Evolutionary conservation across 2,797 vertebrate genomes (phyloP).

Genomic region (Hirundo rustica): DNA sequence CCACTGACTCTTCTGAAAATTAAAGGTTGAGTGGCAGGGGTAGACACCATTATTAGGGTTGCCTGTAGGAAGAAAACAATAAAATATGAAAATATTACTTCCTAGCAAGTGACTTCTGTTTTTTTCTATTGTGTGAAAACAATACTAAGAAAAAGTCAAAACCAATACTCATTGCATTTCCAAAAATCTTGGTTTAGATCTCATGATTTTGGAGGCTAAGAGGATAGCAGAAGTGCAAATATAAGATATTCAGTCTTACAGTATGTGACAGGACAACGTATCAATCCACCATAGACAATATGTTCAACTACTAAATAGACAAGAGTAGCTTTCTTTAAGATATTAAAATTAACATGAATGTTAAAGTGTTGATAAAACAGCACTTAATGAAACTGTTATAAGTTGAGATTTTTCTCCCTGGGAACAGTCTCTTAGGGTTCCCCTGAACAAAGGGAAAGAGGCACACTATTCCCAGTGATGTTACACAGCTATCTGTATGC

Average conservation of each 20-base stretch:
- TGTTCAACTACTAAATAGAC: neutral
- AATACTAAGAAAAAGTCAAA: neutral
- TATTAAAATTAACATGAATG: neutral
- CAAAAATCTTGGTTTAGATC: neutral
- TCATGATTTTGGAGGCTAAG: neutral
- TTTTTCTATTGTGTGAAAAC: neutral
- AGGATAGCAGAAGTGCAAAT: neutral
- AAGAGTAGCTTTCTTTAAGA: neutral
- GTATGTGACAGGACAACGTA: neutral
- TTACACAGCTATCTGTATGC: neutral
- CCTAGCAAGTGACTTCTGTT: neutral
- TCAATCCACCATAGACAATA: neutral
- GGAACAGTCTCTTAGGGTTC: neutral
- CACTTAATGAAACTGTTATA: neutral
- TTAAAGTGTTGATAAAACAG: neutral
- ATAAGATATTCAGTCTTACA: neutral
- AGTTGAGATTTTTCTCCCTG: neutral
- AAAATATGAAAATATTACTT: neutral
- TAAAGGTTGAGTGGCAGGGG: fast-evolving
- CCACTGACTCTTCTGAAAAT: neutral
- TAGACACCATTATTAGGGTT: neutral
- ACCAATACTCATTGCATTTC: neutral
- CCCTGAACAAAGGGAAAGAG: neutral
- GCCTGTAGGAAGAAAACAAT: neutral
- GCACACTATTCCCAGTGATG: neutral